Base-by-base conservation (phyloP, 2,888 invertebrate species). In the Erebia palarica region DNA sequence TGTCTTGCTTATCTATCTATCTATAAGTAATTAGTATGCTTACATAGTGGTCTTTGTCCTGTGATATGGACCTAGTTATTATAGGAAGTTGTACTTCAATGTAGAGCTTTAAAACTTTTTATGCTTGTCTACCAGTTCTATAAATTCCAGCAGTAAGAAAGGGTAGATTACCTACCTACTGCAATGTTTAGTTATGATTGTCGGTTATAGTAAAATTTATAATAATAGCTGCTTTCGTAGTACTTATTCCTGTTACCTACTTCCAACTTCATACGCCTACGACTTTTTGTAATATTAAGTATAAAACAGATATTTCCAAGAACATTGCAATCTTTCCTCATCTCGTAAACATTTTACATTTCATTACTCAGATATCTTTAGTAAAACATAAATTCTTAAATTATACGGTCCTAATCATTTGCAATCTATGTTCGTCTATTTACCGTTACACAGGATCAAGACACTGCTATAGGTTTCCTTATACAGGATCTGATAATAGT, bases 381-480 rank as follows among this genome's bases (percentile, higher is more conserved):
- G 9, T 47, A 10, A 10, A 47, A 47, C 44, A 47, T 10, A 10
- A 9, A 10, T 10, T 9, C 10, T 47, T 1, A 11, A 11, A 9
- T 14, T n/a, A 16, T 18, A 8, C n/a, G 16, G 53, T 53, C n/a
- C 18, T 10, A 10, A 55, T 55, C 13, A 44, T 64, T 49, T 42
- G 53, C 16, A 65, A 55, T 65, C 53, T 7, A 36, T 10, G 65
- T 65, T 18, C 42, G 65, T 18, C 58, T 63, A 73, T 70, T 49
- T 59, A 75, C 76, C 71, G 76, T 74, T 76, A 74, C 61, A 70
- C 73, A 73, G 75, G 75, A 76, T 75, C 63, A 70, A 65, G 65
- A 53, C 70, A 71, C 61, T 59, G 66, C 61, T 67, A 66, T 72
- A 65, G 65, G 55, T 61, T 68, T 63, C 75, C 75, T 57, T 76